Base-by-base conservation (phyloP, 2,888 invertebrate species). In the Frankliniella intonsa region DNA sequence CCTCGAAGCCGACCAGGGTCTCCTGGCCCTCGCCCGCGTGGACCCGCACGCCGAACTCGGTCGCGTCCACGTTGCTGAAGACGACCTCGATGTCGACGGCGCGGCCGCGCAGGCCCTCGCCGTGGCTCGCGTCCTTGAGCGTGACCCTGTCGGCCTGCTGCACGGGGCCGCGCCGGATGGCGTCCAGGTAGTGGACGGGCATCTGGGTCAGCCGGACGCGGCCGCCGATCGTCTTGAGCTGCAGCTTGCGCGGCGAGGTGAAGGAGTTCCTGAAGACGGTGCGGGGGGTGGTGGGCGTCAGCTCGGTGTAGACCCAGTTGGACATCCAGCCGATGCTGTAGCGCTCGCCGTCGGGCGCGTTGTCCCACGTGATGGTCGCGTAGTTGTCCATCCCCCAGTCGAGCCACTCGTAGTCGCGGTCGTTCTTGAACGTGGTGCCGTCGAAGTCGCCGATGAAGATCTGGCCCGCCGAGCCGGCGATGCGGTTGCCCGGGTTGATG, bases 381-480 rank as follows among this genome's bases (percentile, higher is more conserved):
- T 82, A 82, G 49, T 55, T 81, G 65, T 80, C 80, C 22, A 50
- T 22, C 25, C 82, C 82, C 65, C 27, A 82, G 65, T 82, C 82
- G 9, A 82, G 38, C 80, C 80, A 82, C n/a, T 81, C 76, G 62
- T 49, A 49, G 38, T 62, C 55, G n/a, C 65, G 80, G 51, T 83
- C 82, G 76, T 83, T 84, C 22, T 69, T 27, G 50, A 84, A 84
- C 17, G 81, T 87, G 0, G 84, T 80, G 81, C 89, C 88, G 85
- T 89, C 87, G 84, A 90, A 90, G 62, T 84, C 22, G 2, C 90
- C 90, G 81, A 90, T 85, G n/a, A 89, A 87, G 80, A 89, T 90
- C 5, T 89, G 89, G 19, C 87, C 87, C 83, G 84, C 83, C 27
- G 84, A 83, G 7, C 81, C 76, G 50, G 84, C 84, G 19, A 80